A percentile compares a stretch with the other conserved stretches of the same genome.
phyloP scores from a whole-genome alignment of 2,888 invertebrate genomes.

The Drosophila fungiperda region DNA sequence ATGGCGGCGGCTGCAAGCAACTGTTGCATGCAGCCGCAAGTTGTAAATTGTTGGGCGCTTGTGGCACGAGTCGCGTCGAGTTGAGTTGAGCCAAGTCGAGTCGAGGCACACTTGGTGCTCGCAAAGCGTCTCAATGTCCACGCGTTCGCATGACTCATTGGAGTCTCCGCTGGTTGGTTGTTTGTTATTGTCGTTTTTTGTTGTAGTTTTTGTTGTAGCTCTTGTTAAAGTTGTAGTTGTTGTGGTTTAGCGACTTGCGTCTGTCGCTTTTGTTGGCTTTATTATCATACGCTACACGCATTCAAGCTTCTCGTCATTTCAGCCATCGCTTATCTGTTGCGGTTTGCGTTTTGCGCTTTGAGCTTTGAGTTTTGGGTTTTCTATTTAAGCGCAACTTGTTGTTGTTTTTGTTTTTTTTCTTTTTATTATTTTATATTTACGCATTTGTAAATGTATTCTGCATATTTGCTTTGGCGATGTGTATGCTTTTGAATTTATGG shows the following conservation, averaged over 20 bases:
- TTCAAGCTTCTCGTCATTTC: constrained; percentile 27
- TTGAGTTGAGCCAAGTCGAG: neutral
- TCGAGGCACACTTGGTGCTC: constrained; percentile 58
- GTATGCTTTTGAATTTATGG: constrained; percentile 30
- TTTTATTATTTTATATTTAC: constrained; percentile 24
- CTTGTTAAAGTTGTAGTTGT: constrained; percentile 1
- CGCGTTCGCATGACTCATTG: constrained; percentile 61
- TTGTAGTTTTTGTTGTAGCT: neutral
- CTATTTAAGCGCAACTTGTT: constrained; percentile 47
- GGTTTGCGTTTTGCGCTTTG: constrained; percentile 41
- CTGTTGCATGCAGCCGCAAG: constrained; percentile 70
- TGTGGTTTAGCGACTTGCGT: neutral
- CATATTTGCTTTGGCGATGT: constrained; percentile 61
- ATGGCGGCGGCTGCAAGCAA: constrained; percentile 46
- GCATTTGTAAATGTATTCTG: constrained; percentile 14
- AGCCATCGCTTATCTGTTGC: constrained; percentile 52
- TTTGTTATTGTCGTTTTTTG: constrained; percentile 31
- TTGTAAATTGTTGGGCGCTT: constrained; percentile 61
- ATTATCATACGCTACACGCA: constrained; percentile 65
- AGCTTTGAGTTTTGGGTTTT: constrained; percentile 42
- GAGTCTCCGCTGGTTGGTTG: constrained; percentile 2
- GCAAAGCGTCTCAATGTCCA: constrained; percentile 56
- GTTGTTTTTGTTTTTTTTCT: constrained; percentile 1
- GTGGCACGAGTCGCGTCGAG: constrained; percentile 58
- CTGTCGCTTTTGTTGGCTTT: constrained; percentile 20